Evolutionary conservation across 2,113 vertebrate genomes (phyloP), one percentile per base, ranked within the genome.

Genomic region (Canis aureus): DNA sequence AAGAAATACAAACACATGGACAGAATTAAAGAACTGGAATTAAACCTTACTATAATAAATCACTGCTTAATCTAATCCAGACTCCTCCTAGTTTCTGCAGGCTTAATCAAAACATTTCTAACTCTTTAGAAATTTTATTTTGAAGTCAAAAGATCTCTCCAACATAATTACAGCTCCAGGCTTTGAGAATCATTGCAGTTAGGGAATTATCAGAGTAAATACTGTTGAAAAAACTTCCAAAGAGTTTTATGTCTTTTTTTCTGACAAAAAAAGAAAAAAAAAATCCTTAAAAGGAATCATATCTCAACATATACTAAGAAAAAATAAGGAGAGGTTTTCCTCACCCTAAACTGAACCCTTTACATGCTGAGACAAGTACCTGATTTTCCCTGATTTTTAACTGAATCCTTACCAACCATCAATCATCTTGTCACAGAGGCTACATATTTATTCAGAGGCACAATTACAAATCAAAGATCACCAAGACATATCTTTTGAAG

Each of bases 51-150:
- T 80, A 27, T 29, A 95, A 73, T 55, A 94, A 82, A 95, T 83
- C 19, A 91, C 62, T 62, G 6, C 23, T 97, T 71, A 91, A 93
- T 82, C 16, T 57, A 87, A 91, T 94, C 87, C 51, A 93, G 57
- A 78, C 22, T 76, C 13, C 19, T 66, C 15, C 20, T 69, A n/a
- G 19, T 9, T 59, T n/a, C 49, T 51, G 19, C 43, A 66, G n/a
- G 43, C 32, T 94, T 92, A 92, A 96, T 74, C 22, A 94, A 94
- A 95, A 49, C 8, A 62, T 35, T 51, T 86, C 13, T 38, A 96
- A 89, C 53, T 90, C 35, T 76, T 92, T 3, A 78, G 73, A 94
- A 91, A 84, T 88, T 89, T 94, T 81, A 85, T 29, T 89, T 85
- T 86, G 32, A 76, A 94, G 55, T 60, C 27, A 81, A 62, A 94